Percentiles rank a stretch among this genome's conserved stretches.
These are phyloP conservation scores for Agapetus fuscipes DNA, from an alignment of 2,888 invertebrate species.

Conservation along the genomic window DNA sequence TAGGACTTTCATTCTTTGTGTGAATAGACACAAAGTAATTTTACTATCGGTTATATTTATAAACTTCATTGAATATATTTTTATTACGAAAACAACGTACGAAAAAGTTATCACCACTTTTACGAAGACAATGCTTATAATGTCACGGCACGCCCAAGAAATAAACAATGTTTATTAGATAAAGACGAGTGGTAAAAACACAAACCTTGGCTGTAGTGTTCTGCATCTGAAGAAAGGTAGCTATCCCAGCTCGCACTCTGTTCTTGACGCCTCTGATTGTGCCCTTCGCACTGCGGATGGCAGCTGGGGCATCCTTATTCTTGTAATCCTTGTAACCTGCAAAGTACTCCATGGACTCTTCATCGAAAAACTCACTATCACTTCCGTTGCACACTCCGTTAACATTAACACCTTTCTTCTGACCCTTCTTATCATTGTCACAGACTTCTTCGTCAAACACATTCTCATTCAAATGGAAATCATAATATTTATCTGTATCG, in stretches of 20 bases:
- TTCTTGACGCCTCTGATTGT: conserved; percentile 92
- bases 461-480: conserved; percentile 73
- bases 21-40: too few relatives aligned
- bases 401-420: conserved; percentile 33
- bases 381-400: conserved; percentile 17
- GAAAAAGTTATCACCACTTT: too few relatives aligned
- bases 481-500: conserved; percentile 71
- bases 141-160: too few relatives aligned
- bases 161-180: too few relatives aligned
- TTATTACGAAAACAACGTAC: too few relatives aligned
- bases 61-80: too few relatives aligned
- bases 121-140: too few relatives aligned
- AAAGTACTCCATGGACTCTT: conserved; percentile 56
- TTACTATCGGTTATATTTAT: too few relatives aligned
- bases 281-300: conserved; percentile 84
- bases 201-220: conserved; percentile 68
- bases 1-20: too few relatives aligned
- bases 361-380: conserved; percentile 28
- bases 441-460: conserved; percentile 34
- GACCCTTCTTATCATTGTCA: conserved; percentile 29
- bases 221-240: conserved; percentile 84
- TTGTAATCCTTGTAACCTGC: conserved; percentile 71
- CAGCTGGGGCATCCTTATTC: conserved; percentile 53
- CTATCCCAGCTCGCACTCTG: conserved; percentile 87
- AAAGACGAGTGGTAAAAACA: conserved; percentile 19